Conservation (phyloP, 2,113 vertebrate species). For the Setophaga coronata region DNA sequence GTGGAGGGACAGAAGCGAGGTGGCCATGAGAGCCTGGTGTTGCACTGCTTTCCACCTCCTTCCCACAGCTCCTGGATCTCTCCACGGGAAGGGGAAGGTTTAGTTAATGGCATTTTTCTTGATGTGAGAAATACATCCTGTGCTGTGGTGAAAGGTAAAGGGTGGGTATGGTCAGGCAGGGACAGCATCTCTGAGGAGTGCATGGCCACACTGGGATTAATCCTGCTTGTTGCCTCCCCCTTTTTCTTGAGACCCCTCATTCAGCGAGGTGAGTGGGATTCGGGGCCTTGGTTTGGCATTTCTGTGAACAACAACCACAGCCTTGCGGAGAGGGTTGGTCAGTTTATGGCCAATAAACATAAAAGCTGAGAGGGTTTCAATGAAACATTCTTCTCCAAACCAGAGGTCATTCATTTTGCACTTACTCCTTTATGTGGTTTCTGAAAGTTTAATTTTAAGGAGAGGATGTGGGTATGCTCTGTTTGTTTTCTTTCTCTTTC, state of each 20-base stretch:
- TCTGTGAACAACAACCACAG: conserved; percentile 14
- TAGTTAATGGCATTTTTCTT: neutral
- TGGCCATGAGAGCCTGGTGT: neutral
- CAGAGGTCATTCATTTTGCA: conserved; percentile 66
- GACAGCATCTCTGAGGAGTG: neutral
- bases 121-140: fast-evolving
- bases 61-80: neutral
- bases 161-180: neutral
- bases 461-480: conserved; percentile 58
- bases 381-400: conserved; percentile 66
- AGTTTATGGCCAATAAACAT: conserved; percentile 62
- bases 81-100: fast-evolving
- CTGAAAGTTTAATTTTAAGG: conserved; percentile 68
- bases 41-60: neutral
- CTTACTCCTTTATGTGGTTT: conserved; percentile 68
- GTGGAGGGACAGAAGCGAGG: neutral
- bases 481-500: conserved; percentile 45
- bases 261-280: neutral
- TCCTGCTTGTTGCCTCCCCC: neutral
- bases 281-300: neutral
- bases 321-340: neutral
- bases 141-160: neutral
- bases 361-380: conserved; percentile 45
- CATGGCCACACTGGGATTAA: neutral
- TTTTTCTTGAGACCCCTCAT: neutral